These are phyloP conservation scores for Pongo abelii DNA, from an alignment of 2,113 vertebrate species.

Conservation along the genomic window DNA sequence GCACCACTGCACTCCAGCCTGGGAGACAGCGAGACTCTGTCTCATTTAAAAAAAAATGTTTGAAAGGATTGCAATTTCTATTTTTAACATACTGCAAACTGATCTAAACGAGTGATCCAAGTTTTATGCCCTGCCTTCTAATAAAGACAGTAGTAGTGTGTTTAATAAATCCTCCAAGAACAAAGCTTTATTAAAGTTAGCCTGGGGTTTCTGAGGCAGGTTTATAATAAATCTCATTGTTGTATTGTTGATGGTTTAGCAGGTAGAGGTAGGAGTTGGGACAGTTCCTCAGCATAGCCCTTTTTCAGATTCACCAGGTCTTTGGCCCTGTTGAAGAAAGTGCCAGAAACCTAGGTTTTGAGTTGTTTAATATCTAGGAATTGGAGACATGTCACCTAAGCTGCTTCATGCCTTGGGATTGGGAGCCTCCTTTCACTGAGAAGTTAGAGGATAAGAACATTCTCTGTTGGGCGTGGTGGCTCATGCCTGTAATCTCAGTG, in stretches of 20 bases:
- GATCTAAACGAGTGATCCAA: neutral
- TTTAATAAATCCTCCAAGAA: neutral
- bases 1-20: too few relatives aligned
- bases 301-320: neutral
- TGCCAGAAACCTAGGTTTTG: neutral
- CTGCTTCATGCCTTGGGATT: neutral
- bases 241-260: neutral
- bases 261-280: neutral
- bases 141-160: neutral
- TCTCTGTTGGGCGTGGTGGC: neutral
- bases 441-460: conserved; percentile 11
- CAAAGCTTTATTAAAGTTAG: conserved; percentile 43
- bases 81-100: neutral
- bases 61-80: neutral
- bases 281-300: neutral
- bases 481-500: too few relatives aligned
- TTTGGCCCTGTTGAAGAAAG: neutral
- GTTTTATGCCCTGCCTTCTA: neutral
- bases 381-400: neutral
- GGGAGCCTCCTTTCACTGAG: neutral
- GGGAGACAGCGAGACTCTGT: too few relatives aligned
- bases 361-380: neutral
- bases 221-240: neutral
- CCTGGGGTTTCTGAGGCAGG: neutral
- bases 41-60: too few relatives aligned